A percentile compares a stretch with the other conserved stretches of the same genome.
Evolutionary conservation across 2,113 vertebrate genomes (phyloP).

Genomic region (Baryphthengus martii): DNA sequence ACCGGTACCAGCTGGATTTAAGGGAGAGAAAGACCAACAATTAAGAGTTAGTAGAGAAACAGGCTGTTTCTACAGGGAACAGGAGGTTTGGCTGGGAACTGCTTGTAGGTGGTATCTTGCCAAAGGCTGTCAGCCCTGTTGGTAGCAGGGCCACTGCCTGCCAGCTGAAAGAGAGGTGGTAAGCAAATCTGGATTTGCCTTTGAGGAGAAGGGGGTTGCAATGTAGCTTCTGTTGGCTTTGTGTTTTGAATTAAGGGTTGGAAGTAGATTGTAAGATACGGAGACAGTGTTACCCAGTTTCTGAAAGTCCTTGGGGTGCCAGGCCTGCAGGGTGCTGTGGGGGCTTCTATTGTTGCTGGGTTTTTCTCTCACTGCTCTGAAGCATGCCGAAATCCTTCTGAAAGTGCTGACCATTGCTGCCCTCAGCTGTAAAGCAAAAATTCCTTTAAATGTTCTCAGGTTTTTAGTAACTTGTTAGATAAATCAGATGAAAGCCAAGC

Average conservation of each 20-base stretch:
- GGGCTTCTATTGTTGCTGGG: not conserved
- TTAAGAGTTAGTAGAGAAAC: not conserved
- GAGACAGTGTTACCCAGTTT: not conserved
- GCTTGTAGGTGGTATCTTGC: not conserved
- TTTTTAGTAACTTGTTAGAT: not conserved
- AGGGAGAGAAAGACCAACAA: not conserved
- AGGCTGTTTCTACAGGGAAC: not conserved
- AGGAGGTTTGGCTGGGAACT: not conserved
- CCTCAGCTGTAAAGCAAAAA: not conserved
- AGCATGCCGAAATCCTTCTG: not conserved
- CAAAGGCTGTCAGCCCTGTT: not conserved
- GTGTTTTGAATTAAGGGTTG: not conserved
- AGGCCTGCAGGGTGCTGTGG: not conserved
- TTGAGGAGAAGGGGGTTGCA: not conserved
- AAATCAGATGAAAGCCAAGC: not conserved
- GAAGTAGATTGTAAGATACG: not conserved
- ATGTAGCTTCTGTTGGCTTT: not conserved
- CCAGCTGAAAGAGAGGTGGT: not conserved
- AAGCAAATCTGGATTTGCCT: not conserved
- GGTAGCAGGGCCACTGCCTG: not conserved
- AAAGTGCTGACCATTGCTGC: fast-evolving
- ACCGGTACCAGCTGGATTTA: constrained; percentile 9
- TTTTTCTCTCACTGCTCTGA: not conserved
- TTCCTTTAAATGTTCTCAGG: not conserved
- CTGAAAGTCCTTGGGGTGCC: not conserved